Evolutionary conservation across 2,888 invertebrate genomes (phyloP).

Genomic region (Lypha dubia): DNA sequence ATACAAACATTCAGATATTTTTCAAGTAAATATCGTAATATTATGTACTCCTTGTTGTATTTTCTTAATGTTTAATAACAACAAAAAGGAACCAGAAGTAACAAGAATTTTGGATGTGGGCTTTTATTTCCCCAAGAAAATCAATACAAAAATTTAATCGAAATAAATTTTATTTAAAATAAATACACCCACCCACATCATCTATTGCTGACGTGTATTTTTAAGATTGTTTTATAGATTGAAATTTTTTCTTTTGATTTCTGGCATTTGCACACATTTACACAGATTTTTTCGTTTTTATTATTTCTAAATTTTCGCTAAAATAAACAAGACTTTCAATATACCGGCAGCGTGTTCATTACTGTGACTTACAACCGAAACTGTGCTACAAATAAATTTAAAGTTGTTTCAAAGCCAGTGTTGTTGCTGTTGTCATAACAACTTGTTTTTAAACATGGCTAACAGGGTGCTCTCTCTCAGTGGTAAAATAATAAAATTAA

Average conservation of each 20-base stretch:
- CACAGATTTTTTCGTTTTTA: conserved; percentile 27
- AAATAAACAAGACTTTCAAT: conserved; percentile 20
- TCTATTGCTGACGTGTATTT: background rate
- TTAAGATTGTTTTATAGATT: background rate
- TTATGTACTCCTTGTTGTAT: conserved; percentile 24
- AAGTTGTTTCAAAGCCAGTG: conserved; percentile 54
- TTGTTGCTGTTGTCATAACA: conserved; percentile 65
- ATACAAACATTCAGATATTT: background rate
- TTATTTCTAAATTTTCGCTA: conserved; percentile 27
- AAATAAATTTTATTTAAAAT: conserved; percentile 3
- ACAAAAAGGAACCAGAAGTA: conserved; percentile 2
- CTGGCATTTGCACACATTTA: background rate
- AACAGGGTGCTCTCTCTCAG: conserved; percentile 32
- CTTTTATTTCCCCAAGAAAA: conserved; percentile 44
- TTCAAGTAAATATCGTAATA: conserved; percentile 27
- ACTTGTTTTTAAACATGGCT: conserved; percentile 61
- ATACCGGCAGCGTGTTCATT: conserved; percentile 55
- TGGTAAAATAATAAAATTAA: background rate
- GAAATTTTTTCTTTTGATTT: conserved; percentile 21
- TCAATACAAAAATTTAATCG: conserved; percentile 45
- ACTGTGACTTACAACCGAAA: conserved; percentile 69
- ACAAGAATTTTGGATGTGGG: background rate
- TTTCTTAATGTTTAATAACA: conserved; percentile 22
- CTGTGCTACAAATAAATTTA: conserved; percentile 60
- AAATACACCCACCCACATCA: background rate